phyloP scores from a whole-genome alignment of 2,113 vertebrate genomes.

The Rhagologus leucostigma region DNA sequence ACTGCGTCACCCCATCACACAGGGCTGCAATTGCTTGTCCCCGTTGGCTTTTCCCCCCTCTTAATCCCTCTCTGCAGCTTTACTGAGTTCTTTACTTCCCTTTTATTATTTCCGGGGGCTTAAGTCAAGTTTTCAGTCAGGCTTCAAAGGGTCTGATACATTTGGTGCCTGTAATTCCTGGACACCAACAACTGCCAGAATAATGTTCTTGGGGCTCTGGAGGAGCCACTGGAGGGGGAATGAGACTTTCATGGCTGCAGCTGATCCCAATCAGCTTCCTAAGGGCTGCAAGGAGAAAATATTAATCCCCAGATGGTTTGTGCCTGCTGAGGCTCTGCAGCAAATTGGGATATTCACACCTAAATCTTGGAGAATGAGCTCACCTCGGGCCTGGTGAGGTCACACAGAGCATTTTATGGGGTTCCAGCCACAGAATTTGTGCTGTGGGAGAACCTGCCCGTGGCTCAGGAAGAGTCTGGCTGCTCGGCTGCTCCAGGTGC shows the following conservation, averaged over 20 bases:
- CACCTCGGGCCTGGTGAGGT: neutral
- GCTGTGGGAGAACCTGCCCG: neutral
- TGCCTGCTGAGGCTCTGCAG: neutral
- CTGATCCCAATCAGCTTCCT: neutral
- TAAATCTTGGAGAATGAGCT: neutral
- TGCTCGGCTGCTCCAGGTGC: neutral
- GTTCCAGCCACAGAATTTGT: accelerated
- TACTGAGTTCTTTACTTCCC: neutral
- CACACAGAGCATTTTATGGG: neutral
- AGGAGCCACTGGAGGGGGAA: neutral
- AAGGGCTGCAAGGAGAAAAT: neutral
- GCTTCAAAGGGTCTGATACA: neutral
- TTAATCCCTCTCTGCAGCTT: conserved; percentile 41
- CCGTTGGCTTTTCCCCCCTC: accelerated
- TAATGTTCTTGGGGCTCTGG: neutral
- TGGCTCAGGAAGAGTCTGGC: neutral
- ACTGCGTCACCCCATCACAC: neutral
- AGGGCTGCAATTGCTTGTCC: neutral
- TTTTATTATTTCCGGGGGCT: conserved; percentile 31
- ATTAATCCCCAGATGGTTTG: neutral
- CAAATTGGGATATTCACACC: neutral
- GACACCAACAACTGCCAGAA: neutral
- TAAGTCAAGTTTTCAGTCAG: conserved; percentile 33
- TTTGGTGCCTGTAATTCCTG: neutral
- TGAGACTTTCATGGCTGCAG: neutral